phyloP scores from a whole-genome alignment of 2,113 vertebrate species.

The Tetraodon nigroviridis region DNA sequence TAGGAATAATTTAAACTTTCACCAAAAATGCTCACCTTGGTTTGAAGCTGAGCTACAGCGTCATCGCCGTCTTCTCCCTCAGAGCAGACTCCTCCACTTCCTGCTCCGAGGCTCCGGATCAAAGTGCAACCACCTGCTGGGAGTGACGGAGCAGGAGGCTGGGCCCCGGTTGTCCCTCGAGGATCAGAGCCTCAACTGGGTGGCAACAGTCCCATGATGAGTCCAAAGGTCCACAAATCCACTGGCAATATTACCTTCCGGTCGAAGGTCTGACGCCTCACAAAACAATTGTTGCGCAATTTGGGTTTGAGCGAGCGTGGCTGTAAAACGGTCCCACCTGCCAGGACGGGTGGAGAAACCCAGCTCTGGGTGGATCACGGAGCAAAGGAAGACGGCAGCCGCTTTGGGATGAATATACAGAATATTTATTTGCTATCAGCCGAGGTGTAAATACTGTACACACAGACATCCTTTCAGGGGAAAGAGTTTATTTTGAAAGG shows the following conservation, averaged over 20 bases:
- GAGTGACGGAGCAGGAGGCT: constrained; percentile 28
- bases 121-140: constrained; percentile 59
- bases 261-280: constrained; percentile 26
- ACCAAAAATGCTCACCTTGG: not conserved
- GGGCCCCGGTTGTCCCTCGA: constrained; percentile 16
- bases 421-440: constrained; percentile 70
- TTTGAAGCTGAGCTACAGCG: constrained; percentile 3
- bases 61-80: constrained; percentile 20
- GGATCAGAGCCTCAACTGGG: not conserved
- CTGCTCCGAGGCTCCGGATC: constrained; percentile 36
- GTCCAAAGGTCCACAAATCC: constrained; percentile 55
- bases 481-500: constrained; percentile 66
- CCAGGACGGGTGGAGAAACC: no score
- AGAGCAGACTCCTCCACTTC: constrained; percentile 22
- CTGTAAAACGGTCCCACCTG: not conserved
- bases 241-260: constrained; percentile 10
- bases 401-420: constrained; percentile 53
- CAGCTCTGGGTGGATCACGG: not conserved
- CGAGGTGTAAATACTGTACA: constrained; percentile 73
- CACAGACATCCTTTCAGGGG: constrained; percentile 61
- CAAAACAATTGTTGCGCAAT: constrained; percentile 2
- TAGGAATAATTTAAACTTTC: no score
- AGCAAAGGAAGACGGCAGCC: not conserved
- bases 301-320: not conserved
- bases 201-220: constrained; percentile 21